phyloP scores from a whole-genome alignment of 1,140 invertebrate genomes.

The Euglossa dilemma region DNA sequence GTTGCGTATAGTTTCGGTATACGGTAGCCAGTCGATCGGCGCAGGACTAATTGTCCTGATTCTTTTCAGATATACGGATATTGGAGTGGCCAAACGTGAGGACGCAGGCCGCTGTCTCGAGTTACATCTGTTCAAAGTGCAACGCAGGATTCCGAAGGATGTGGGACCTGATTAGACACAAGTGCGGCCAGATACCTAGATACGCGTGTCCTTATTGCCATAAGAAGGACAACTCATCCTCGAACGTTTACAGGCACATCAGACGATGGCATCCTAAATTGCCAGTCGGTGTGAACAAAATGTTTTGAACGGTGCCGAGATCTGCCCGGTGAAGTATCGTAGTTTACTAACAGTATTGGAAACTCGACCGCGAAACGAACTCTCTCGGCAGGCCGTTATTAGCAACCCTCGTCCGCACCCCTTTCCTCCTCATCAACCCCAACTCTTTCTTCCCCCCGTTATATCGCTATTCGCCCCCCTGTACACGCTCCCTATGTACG shows the following conservation, averaged over 20 bases:
- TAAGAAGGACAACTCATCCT: constrained; percentile 76
- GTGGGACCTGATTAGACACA: constrained; percentile 79
- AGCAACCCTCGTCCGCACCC: too few relatives aligned
- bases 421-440: too few relatives aligned
- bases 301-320: constrained; percentile 58
- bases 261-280: constrained; percentile 77
- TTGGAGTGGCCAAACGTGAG: constrained; percentile 52
- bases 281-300: constrained; percentile 66
- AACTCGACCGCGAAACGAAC: too few relatives aligned
- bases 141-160: constrained; percentile 73
- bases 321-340: background rate
- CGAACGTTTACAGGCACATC: constrained; percentile 76
- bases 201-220: constrained; percentile 79
- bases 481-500: too few relatives aligned
- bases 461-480: too few relatives aligned
- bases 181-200: constrained; percentile 73
- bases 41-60: constrained; percentile 53
- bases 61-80: constrained; percentile 65
- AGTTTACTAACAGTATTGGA: background rate
- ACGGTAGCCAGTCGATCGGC: background rate
- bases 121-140: constrained; percentile 71
- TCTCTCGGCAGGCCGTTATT: too few relatives aligned
- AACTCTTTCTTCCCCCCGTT: too few relatives aligned
- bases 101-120: constrained; percentile 48
- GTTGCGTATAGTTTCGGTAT: background rate